Evolutionary conservation across 1,140 invertebrate species (phyloP).

Genomic region (Hyphantria cunea): DNA sequence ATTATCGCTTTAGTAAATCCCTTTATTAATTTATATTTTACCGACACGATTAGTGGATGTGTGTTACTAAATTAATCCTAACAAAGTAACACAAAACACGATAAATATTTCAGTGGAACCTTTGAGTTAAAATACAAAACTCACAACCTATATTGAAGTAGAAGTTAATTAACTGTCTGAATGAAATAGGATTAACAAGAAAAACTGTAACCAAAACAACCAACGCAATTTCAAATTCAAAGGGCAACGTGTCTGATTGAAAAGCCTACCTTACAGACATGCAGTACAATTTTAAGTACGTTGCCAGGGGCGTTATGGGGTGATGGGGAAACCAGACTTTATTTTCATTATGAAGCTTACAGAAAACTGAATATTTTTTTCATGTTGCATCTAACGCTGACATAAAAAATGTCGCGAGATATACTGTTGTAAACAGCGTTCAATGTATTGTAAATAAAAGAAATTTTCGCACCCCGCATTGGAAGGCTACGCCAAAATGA

Average conservation of each 20-base stretch:
- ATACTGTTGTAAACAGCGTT: background rate
- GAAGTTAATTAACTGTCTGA: constrained; percentile 40
- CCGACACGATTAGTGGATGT: no score
- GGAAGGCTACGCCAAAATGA: constrained; percentile 26
- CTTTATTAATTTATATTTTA: no score
- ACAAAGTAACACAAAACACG: no score
- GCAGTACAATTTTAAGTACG: constrained; percentile 64
- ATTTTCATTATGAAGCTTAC: constrained; percentile 16
- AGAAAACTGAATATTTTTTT: constrained; percentile 24
- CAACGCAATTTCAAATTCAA: constrained; percentile 37
- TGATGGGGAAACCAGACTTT: constrained; percentile 32
- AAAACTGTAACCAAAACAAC: constrained; percentile 27
- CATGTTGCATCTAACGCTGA: constrained; percentile 1
- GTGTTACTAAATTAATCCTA: no score
- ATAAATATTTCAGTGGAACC: background rate
- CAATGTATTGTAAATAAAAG: constrained; percentile 13
- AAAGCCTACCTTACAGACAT: constrained; percentile 64
- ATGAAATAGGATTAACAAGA: constrained; percentile 47
- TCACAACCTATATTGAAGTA: background rate
- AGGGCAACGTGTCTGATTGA: constrained; percentile 55
- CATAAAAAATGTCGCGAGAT: background rate
- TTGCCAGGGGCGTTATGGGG: constrained; percentile 43
- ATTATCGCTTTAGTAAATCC: no score
- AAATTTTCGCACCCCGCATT: background rate
- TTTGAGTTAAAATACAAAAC: background rate